Evolutionary conservation across 1,140 invertebrate species (phyloP).

Genomic region (Pseudoatta argentina): DNA sequence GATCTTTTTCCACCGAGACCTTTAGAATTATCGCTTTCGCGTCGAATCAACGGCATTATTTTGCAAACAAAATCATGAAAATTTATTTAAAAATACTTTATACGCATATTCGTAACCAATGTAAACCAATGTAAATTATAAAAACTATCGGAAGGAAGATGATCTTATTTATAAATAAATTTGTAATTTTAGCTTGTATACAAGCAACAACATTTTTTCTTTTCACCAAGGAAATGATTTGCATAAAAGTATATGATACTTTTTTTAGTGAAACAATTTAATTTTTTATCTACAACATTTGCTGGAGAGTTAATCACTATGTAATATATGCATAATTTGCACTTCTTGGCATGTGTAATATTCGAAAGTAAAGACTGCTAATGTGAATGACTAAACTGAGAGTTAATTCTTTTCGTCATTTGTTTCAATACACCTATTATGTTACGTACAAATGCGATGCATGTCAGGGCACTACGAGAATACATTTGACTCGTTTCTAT

Average conservation of each 20-base stretch:
- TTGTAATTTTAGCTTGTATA: neutral
- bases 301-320: neutral
- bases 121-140: neutral
- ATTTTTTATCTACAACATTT: slow-evolving; percentile 37
- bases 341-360: neutral
- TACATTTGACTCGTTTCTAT: slow-evolving; percentile 55
- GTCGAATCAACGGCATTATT: slow-evolving; percentile 8
- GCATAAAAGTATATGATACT: neutral
- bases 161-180: neutral
- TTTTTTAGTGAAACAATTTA: neutral
- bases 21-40: slow-evolving; percentile 48
- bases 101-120: neutral
- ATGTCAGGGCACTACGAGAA: slow-evolving; percentile 62
- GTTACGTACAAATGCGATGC: slow-evolving; percentile 28
- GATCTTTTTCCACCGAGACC: slow-evolving; percentile 36
- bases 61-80: slow-evolving; percentile 28
- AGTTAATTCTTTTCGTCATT: slow-evolving; percentile 33
- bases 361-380: slow-evolving; percentile 60
- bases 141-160: neutral
- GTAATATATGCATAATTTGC: neutral
- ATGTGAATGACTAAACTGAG: slow-evolving; percentile 43
- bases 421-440: slow-evolving; percentile 33
- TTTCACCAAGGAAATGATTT: slow-evolving; percentile 5
- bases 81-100: neutral
- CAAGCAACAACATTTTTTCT: neutral